Evolutionary conservation across 1,140 invertebrate species (phyloP).

Genomic region (Atta texana): DNA sequence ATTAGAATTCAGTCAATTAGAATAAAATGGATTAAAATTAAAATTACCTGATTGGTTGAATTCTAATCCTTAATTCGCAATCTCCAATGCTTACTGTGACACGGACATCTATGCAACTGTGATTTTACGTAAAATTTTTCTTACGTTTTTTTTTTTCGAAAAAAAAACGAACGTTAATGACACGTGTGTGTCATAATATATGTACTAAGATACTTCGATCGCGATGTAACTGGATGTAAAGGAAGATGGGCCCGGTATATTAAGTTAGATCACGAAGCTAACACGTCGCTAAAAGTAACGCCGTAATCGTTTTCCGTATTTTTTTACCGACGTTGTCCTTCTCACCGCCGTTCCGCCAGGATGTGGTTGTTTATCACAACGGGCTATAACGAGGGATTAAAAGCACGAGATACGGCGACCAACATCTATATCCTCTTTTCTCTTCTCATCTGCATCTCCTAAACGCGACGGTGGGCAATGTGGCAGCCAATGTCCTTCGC

Average conservation of each 20-base stretch:
- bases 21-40: no score
- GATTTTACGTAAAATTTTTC: constrained; percentile 7
- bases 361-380: constrained; percentile 57
- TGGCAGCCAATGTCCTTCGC: constrained; percentile 19
- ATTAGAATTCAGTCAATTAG: no score
- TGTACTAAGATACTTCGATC: background rate
- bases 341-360: background rate
- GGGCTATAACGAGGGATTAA: constrained; percentile 74
- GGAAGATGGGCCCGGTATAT: background rate
- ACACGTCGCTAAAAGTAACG: constrained; percentile 30
- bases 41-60: no score
- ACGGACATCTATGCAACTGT: no score
- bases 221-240: background rate
- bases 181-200: background rate
- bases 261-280: constrained; percentile 18
- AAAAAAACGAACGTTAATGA: background rate
- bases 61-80: no score
- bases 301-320: constrained; percentile 55
- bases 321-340: constrained; percentile 43
- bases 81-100: no score
- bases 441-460: constrained; percentile 28
- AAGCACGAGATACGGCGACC: constrained; percentile 55
- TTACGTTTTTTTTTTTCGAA: background rate
- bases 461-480: background rate
- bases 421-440: constrained; percentile 60